A percentile compares a stretch with the other conserved stretches of the same genome.
Conservation (phyloP, 2,797 vertebrate genomes). For the Podarcis siculus region DNA sequence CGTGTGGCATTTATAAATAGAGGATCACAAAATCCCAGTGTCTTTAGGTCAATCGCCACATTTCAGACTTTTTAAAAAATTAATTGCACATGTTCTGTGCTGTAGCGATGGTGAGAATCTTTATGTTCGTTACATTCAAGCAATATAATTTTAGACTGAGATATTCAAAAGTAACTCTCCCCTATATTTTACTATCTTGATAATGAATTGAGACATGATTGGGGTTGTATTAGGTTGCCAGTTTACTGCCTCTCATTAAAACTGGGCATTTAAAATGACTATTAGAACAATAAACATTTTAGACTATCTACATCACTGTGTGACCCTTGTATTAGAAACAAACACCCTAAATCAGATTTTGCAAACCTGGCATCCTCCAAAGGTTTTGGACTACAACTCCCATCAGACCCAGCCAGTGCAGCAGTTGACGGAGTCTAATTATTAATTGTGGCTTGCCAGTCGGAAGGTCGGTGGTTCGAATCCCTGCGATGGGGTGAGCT, state of each 20-base stretch:
- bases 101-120: conserved; percentile 37
- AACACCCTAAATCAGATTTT: not conserved
- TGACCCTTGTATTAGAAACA: not conserved
- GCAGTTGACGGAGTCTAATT: not conserved
- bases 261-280: not conserved
- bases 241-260: not conserved
- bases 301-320: not conserved
- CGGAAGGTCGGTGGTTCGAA: no score
- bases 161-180: conserved; percentile 37
- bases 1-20: conserved; percentile 65
- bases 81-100: conserved; percentile 67
- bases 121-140: conserved; percentile 14
- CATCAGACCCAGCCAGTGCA: no score
- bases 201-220: not conserved
- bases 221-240: not conserved
- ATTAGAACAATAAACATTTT: not conserved
- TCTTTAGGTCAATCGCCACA: conserved; percentile 69
- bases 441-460: not conserved
- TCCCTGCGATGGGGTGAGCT: no score
- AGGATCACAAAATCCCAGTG: conserved; percentile 72
- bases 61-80: conserved; percentile 64
- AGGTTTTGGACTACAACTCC: no score
- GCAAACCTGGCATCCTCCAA: not conserved
- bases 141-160: conserved; percentile 5
- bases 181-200: conserved; percentile 29